Base-by-base conservation (phyloP, 2,888 invertebrate genomes). In the Romanomermis culicivorax region DNA sequence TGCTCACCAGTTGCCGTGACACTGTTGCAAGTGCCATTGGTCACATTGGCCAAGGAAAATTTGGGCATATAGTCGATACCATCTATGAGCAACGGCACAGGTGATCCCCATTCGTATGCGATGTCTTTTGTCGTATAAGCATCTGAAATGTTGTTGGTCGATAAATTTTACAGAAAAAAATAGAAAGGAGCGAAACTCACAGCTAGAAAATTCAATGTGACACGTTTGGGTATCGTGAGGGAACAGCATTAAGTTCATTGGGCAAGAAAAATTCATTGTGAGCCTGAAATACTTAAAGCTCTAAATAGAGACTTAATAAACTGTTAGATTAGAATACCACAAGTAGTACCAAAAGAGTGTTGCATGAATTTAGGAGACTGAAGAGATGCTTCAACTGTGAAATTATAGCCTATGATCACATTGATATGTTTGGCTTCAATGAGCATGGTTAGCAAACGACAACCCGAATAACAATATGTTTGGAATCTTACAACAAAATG, bases 81-180 rank as follows among this genome's bases (percentile, higher is more conserved):
- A 61, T 88, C 85, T 75, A 88, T 87, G 53, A 88, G 4, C 26
- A 49, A 14, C 11, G 50, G 27, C 4, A n/a, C 23, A 7, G 29
- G 27, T 3, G 26, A 11, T 71, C 89, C 88, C 91, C 91, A 93
- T 62, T 86, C 77, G 75, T 93, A 93, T 63, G 88, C 85, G 66
- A 93, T 77, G 74, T 93, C 91, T 63, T 84, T 83, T 43, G 89
- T 91, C 48, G 93, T 91, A 84, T 93, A 95, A 59, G 93, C 93
- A 72, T 95, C 93, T 93, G 71, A 60, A 74, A 68, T n/a, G n/a
- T n/a, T n/a, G n/a, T n/a, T n/a, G n/a, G 7, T 45, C 23, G 14
- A 20, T 7, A 45, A 45, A 45, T 23, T 45, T 11, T 45, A 20
- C 7, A 45, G 7, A 45, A 45, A 11, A 29, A 14, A 23, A 27